Evolutionary conservation across 2,797 vertebrate genomes (phyloP).

Genomic region (Danio jaintianensis): DNA sequence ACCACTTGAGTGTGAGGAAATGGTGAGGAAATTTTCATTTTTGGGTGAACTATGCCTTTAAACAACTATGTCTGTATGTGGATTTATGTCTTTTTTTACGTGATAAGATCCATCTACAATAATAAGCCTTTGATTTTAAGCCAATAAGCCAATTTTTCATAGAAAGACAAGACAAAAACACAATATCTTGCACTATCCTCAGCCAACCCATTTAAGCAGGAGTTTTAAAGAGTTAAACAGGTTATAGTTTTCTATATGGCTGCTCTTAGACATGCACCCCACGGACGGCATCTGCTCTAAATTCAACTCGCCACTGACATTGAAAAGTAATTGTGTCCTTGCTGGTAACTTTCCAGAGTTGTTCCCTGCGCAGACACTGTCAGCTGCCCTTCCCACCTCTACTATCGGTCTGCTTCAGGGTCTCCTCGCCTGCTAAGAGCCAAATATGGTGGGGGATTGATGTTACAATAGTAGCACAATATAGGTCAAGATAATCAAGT

Average conservation of each 20-base stretch:
- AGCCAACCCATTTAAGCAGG: background rate
- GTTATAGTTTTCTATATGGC: background rate
- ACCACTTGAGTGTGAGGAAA: no score
- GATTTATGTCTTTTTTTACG: no score
- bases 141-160: no score
- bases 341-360: background rate
- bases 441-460: background rate
- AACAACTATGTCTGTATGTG: no score
- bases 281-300: conserved; percentile 6
- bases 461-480: background rate
- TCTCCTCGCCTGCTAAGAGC: background rate
- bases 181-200: no score
- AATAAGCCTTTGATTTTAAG: no score
- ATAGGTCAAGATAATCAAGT: background rate
- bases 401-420: background rate
- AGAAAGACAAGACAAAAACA: no score
- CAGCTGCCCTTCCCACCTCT: background rate
- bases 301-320: background rate
- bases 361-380: background rate
- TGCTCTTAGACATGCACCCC: background rate
- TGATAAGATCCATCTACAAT: no score
- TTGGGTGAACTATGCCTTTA: no score
- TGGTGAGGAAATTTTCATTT: no score
- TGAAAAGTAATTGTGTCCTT: conserved; percentile 23
- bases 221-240: background rate